phyloP scores from a whole-genome alignment of 2,113 vertebrate genomes.

The Bucco capensis region DNA sequence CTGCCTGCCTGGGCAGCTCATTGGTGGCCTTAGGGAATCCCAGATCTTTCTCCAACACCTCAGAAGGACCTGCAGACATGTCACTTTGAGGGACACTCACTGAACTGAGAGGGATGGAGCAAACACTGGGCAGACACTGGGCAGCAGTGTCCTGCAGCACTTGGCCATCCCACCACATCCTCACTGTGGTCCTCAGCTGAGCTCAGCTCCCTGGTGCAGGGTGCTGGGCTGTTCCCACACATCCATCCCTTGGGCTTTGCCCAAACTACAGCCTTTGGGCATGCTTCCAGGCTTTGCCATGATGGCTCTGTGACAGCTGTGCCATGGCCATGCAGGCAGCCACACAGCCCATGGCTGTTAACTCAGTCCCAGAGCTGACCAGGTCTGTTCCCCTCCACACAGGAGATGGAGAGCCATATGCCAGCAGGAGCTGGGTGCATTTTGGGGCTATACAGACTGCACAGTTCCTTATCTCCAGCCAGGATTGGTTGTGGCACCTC shows the following conservation, averaged over 20 bases:
- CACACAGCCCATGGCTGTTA: accelerated
- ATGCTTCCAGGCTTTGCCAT: accelerated
- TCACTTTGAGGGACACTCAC: background rate
- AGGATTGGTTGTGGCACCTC: accelerated
- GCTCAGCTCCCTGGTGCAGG: background rate
- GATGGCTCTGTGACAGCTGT: accelerated
- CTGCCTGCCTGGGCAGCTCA: background rate
- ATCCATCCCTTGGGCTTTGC: background rate
- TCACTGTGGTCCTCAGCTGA: background rate
- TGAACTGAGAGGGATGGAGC: background rate
- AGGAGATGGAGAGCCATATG: background rate
- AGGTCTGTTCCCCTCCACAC: accelerated
- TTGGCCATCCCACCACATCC: accelerated
- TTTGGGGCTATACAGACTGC: accelerated
- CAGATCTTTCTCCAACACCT: background rate
- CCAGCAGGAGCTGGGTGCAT: background rate
- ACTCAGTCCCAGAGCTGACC: accelerated
- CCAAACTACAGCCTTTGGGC: background rate
- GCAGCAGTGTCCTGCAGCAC: background rate
- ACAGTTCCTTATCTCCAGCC: background rate
- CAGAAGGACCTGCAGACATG: background rate
- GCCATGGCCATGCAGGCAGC: accelerated
- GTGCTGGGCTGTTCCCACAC: background rate
- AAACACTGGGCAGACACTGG: accelerated
- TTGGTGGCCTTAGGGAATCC: background rate